These are phyloP conservation scores for Gyps fulvus DNA, from an alignment of 2,113 vertebrate genomes.

Conservation along the genomic window DNA sequence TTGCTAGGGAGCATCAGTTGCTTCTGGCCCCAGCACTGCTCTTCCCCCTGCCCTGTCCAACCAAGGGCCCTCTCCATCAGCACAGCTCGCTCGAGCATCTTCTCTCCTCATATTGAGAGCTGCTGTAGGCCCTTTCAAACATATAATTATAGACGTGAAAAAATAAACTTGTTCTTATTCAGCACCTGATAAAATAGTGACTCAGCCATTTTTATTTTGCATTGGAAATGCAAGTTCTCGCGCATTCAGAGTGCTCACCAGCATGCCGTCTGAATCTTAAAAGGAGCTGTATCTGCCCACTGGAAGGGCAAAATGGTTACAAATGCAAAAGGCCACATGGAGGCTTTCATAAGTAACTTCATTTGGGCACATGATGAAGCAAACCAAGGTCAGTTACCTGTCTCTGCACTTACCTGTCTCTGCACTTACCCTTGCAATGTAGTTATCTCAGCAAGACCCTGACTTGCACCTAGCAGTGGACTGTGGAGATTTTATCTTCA, in stretches of 20 bases:
- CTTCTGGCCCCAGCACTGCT: neutral
- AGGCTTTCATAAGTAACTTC: neutral
- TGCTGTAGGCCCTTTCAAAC: neutral
- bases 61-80: neutral
- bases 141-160: neutral
- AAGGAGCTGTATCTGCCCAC: neutral
- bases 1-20: neutral
- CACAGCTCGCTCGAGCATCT: neutral
- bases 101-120: neutral
- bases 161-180: conserved; percentile 38
- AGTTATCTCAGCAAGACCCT: neutral
- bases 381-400: neutral
- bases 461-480: neutral
- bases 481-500: neutral
- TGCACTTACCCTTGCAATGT: neutral
- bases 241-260: neutral
- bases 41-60: neutral
- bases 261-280: neutral
- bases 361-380: neutral
- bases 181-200: conserved; percentile 47
- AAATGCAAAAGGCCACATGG: neutral
- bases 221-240: conserved; percentile 29
- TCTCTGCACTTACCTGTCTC: neutral
- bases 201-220: conserved; percentile 16
- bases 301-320: neutral